Conservation (phyloP, 2,888 invertebrate species). For the Hirtodrosophila confusa region DNA sequence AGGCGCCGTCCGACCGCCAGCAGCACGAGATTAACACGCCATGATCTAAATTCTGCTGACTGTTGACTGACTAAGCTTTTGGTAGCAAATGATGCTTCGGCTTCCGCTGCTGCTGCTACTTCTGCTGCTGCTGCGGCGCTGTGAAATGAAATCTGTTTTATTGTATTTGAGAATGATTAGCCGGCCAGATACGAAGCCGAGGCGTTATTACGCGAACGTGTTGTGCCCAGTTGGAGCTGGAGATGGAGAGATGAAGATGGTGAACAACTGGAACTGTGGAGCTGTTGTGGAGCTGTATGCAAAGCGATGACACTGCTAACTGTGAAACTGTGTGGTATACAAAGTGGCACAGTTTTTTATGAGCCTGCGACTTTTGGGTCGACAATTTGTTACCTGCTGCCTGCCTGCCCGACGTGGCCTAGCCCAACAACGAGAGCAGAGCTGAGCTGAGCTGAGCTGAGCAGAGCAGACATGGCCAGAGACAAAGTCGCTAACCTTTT, state of each 20-base stretch:
- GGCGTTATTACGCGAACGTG: slow-evolving; percentile 65
- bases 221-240: slow-evolving; percentile 22
- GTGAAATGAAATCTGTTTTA: slow-evolving; percentile 66
- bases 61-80: slow-evolving; percentile 74
- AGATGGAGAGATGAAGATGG: slow-evolving; percentile 7
- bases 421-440: slow-evolving; percentile 64
- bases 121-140: slow-evolving; percentile 36
- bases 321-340: slow-evolving; percentile 20
- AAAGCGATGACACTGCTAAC: slow-evolving; percentile 36
- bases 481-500: slow-evolving; percentile 74
- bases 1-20: slow-evolving; percentile 51
- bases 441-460: slow-evolving; percentile 20
- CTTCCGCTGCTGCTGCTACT: slow-evolving; percentile 36
- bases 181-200: slow-evolving; percentile 59
- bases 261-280: too few relatives aligned
- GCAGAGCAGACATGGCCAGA: slow-evolving; percentile 36
- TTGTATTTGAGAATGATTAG: slow-evolving; percentile 78
- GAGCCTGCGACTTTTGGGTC: slow-evolving; percentile 61
- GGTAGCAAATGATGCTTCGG: slow-evolving; percentile 60
- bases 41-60: slow-evolving; percentile 52
- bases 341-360: slow-evolving; percentile 65
- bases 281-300: slow-evolving; percentile 37
- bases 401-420: slow-evolving; percentile 39
- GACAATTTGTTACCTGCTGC: slow-evolving; percentile 48
- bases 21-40: slow-evolving; percentile 67